These are phyloP conservation scores for Hypanus sabinus DNA, from an alignment of 2,113 vertebrate genomes.

Conservation along the genomic window DNA sequence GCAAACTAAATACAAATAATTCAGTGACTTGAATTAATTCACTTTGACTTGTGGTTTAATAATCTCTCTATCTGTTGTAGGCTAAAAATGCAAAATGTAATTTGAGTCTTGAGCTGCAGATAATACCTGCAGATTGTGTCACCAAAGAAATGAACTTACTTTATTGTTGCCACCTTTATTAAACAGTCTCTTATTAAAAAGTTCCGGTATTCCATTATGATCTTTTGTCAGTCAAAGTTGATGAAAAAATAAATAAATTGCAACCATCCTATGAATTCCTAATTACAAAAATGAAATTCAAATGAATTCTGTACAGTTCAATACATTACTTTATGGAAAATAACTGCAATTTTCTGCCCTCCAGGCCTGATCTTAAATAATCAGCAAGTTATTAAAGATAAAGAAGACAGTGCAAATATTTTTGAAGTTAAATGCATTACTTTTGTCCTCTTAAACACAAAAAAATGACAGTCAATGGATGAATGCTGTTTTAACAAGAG, in stretches of 20 bases:
- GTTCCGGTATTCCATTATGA: not conserved
- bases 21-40: not conserved
- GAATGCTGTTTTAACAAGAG: not conserved
- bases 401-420: not conserved
- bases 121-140: not conserved
- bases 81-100: not conserved
- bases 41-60: not conserved
- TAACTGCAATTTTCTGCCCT: slow-evolving; percentile 41
- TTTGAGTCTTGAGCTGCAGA: not conserved
- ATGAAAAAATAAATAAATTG: slow-evolving; percentile 41
- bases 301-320: slow-evolving; percentile 43
- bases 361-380: slow-evolving; percentile 44
- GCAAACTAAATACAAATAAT: not conserved
- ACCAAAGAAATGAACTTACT: not conserved
- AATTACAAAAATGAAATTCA: slow-evolving; percentile 47
- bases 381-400: slow-evolving; percentile 41
- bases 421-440: not conserved
- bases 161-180: not conserved
- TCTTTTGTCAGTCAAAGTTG: slow-evolving; percentile 38
- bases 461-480: no score
- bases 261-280: slow-evolving; percentile 40
- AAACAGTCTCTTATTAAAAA: not conserved
- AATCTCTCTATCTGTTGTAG: not conserved
- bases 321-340: slow-evolving; percentile 45
- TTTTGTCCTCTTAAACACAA: not conserved